These are phyloP conservation scores for Portevinia maculata DNA, from an alignment of 2,888 invertebrate species.

Conservation along the genomic window DNA sequence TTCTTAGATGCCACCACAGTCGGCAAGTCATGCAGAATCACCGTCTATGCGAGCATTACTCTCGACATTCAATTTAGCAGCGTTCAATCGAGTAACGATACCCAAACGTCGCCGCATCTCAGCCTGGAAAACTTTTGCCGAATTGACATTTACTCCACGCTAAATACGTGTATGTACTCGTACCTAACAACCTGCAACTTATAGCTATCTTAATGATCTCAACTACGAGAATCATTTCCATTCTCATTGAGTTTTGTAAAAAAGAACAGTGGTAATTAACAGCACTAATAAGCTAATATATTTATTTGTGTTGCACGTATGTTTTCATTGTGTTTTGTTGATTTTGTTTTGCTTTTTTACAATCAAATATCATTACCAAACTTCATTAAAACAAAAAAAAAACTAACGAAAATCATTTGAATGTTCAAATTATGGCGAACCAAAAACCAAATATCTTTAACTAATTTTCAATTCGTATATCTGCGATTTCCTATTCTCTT, in stretches of 20 bases:
- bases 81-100: slow-evolving; percentile 43
- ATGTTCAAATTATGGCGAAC: slow-evolving; percentile 25
- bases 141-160: slow-evolving; percentile 46
- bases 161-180: slow-evolving; percentile 24
- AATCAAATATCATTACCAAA: slow-evolving; percentile 49
- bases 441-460: slow-evolving; percentile 9
- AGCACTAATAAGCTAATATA: slow-evolving; percentile 26
- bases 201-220: too few relatives aligned
- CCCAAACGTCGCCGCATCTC: slow-evolving; percentile 45
- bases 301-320: slow-evolving; percentile 50
- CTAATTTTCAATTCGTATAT: slow-evolving; percentile 53
- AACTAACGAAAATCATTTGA: slow-evolving; percentile 21
- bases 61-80: slow-evolving; percentile 53
- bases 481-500: slow-evolving; percentile 5
- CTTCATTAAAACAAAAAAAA: slow-evolving; percentile 25
- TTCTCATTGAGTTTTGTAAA: background rate
- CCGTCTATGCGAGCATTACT: slow-evolving; percentile 47
- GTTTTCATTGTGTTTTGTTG: slow-evolving; percentile 15
- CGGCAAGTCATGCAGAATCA: slow-evolving; percentile 27
- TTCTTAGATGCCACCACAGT: slow-evolving; percentile 38
- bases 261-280: background rate
- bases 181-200: slow-evolving; percentile 1
- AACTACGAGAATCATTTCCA: too few relatives aligned
- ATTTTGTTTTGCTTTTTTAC: slow-evolving; percentile 40
- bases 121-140: slow-evolving; percentile 53